phyloP scores from a whole-genome alignment of 2,888 invertebrate species.

The Cryptus armator region DNA sequence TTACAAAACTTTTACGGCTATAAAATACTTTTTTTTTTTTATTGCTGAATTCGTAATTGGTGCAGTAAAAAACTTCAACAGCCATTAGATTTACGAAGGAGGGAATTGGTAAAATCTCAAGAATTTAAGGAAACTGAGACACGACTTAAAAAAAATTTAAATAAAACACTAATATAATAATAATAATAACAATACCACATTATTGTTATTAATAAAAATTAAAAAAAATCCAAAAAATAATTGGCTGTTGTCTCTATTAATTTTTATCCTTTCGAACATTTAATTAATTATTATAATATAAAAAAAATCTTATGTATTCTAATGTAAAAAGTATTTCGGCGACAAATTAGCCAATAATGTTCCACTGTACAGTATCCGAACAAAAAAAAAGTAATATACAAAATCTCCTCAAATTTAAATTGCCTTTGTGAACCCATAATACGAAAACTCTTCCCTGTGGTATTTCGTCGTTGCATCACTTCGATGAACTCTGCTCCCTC shows the following conservation, averaged over 20 bases:
- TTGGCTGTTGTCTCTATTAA: too few species aligned
- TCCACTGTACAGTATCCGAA: too few species aligned
- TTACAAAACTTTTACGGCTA: not conserved
- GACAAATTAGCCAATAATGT: too few species aligned
- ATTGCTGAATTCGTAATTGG: not conserved
- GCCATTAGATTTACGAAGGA: too few species aligned
- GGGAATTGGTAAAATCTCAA: too few species aligned
- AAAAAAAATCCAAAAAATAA: too few species aligned
- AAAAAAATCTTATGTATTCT: not conserved
- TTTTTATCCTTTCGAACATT: not conserved
- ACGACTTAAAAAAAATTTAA: too few species aligned
- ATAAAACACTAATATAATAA: too few species aligned
- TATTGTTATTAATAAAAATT: too few species aligned
- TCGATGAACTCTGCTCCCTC: not conserved
- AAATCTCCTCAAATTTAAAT: not conserved
- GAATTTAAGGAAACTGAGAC: too few species aligned
- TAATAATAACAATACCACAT: too few species aligned
- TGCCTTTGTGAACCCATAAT: not conserved
- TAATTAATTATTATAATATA: not conserved
- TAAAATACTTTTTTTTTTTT: not conserved
- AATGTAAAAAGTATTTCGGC: not conserved
- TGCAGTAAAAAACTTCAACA: too few species aligned
- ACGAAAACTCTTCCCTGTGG: not conserved
- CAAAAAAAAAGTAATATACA: not conserved
- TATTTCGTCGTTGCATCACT: conserved; percentile 2